Evolutionary conservation across 1,140 invertebrate genomes (phyloP).

Genomic region (Aphelenchoides avenae): DNA sequence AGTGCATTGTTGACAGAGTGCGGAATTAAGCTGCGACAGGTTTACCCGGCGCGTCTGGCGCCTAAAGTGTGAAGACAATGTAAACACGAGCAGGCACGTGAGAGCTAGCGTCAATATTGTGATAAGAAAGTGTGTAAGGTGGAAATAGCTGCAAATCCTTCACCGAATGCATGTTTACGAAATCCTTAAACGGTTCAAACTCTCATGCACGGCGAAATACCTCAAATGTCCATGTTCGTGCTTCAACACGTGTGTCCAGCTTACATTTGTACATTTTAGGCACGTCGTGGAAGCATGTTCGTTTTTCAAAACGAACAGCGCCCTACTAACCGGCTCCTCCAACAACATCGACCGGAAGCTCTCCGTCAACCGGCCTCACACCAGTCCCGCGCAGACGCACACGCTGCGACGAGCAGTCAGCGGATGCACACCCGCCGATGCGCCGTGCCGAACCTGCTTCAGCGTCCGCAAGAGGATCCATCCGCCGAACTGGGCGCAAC

Average conservation of each 20-base stretch:
- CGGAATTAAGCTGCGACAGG: too few relatives aligned
- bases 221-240: not conserved
- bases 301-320: constrained; percentile 56
- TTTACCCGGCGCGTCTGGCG: too few relatives aligned
- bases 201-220: too few relatives aligned
- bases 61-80: too few relatives aligned
- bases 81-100: too few relatives aligned
- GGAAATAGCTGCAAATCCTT: not conserved
- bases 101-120: too few relatives aligned
- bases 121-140: too few relatives aligned
- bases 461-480: constrained; percentile 22
- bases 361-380: not conserved
- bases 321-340: constrained; percentile 30
- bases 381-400: not conserved
- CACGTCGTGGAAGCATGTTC: constrained; percentile 58
- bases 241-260: constrained; percentile 8
- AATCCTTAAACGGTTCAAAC: too few relatives aligned
- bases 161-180: not conserved
- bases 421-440: constrained; percentile 10
- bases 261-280: constrained; percentile 30
- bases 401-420: constrained; percentile 9
- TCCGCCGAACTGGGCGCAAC: constrained; percentile 10
- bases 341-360: constrained; percentile 43
- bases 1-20: too few relatives aligned
- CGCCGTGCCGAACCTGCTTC: constrained; percentile 43